Evolutionary conservation across 2,888 invertebrate species (phyloP).

Genomic region (Timema cristinae): DNA sequence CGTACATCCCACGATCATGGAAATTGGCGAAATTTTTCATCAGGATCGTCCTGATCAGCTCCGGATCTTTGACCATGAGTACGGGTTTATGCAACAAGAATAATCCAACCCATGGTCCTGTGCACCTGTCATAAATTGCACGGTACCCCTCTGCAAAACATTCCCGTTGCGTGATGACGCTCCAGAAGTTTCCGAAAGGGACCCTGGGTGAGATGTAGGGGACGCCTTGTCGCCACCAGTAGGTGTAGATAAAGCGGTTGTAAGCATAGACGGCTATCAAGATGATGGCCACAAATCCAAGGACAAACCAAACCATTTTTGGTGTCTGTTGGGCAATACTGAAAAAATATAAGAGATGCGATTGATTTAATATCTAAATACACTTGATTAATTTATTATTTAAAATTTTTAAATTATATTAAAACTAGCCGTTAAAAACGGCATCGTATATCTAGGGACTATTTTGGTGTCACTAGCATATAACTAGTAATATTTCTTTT

Average conservation of each 20-base stretch:
- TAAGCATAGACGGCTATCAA: too few relatives aligned
- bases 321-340: too few relatives aligned
- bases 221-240: slow-evolving; percentile 17
- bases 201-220: not conserved
- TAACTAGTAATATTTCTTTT: too few relatives aligned
- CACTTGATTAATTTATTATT: too few relatives aligned
- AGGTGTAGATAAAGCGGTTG: not conserved
- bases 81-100: slow-evolving; percentile 41
- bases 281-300: too few relatives aligned
- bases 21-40: slow-evolving; percentile 26
- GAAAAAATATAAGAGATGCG: too few relatives aligned
- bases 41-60: slow-evolving; percentile 20
- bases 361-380: too few relatives aligned
- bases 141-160: slow-evolving; percentile 22
- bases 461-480: too few relatives aligned
- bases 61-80: slow-evolving; percentile 39
- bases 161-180: not conserved
- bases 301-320: too few relatives aligned
- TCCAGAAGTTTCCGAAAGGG: slow-evolving; percentile 15
- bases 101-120: slow-evolving; percentile 40
- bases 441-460: too few relatives aligned
- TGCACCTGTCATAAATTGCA: slow-evolving; percentile 43
- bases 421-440: too few relatives aligned
- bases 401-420: too few relatives aligned
- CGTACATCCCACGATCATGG: slow-evolving; percentile 24